These are phyloP conservation scores for Umimayanthus kanabou DNA, from an alignment of 92 coral and sea anemone genomes.

Conservation along the genomic window DNA sequence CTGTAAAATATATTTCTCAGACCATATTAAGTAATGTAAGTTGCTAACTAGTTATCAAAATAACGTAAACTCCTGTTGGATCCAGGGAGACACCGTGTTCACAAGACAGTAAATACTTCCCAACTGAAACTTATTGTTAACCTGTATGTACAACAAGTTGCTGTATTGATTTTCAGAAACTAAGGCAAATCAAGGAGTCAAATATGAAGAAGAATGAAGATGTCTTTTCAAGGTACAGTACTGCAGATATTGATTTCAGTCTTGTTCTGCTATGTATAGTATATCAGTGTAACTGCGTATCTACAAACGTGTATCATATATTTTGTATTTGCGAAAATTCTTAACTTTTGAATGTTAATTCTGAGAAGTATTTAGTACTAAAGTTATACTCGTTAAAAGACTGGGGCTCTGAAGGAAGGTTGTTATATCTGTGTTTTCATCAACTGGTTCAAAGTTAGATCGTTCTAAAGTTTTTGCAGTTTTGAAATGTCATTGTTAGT, in stretches of 20 bases:
- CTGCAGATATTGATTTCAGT: neutral
- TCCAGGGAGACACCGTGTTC: neutral
- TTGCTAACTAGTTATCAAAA: no score
- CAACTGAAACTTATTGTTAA: no score
- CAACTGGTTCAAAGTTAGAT: no score
- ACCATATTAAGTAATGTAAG: neutral
- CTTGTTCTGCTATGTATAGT: neutral
- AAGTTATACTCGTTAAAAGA: neutral
- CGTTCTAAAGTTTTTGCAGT: no score
- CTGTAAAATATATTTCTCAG: neutral
- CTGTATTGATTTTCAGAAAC: slow-evolving; percentile 14
- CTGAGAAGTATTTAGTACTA: neutral
- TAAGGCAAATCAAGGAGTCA: slow-evolving; percentile 24
- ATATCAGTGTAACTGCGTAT: neutral
- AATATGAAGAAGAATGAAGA: slow-evolving; percentile 33
- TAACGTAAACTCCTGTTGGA: no score
- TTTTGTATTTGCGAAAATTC: no score
- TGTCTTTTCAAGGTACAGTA: slow-evolving; percentile 32
- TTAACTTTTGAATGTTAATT: neutral
- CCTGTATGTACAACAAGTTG: neutral
- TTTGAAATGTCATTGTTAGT: neutral
- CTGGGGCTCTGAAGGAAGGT: no score
- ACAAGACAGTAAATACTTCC: neutral
- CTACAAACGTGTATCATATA: neutral
- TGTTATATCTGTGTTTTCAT: no score